These are phyloP conservation scores for Globodera rostochiensis DNA, from an alignment of 1,140 invertebrate species.

Conservation along the genomic window DNA sequence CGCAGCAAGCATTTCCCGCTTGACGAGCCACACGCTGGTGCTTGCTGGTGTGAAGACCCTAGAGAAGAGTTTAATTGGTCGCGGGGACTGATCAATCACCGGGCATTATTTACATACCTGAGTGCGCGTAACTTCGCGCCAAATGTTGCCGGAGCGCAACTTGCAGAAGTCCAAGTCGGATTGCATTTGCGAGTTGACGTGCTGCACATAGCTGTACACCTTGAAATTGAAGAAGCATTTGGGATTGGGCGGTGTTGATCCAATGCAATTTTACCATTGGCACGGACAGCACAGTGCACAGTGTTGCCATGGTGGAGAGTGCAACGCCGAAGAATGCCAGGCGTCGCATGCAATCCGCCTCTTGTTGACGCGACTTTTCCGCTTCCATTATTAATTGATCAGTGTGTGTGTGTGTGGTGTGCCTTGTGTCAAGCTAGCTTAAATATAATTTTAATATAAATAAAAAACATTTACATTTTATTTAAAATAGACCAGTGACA, in stretches of 20 bases:
- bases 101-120: conserved; percentile 34
- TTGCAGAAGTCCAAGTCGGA: conserved; percentile 49
- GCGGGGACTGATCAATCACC: no score
- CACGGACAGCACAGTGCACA: conserved; percentile 61
- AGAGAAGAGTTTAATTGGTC: neutral
- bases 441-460: no score
- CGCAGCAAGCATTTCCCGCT: conserved; percentile 1
- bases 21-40: conserved; percentile 1
- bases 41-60: neutral
- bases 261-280: conserved; percentile 46
- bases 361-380: conserved; percentile 19
- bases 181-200: conserved; percentile 47
- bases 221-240: neutral
- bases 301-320: conserved; percentile 53
- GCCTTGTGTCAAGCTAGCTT: no score
- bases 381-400: neutral
- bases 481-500: no score
- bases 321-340: conserved; percentile 51
- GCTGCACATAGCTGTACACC: conserved; percentile 61
- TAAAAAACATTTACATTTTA: no score
- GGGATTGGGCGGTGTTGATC: neutral
- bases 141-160: conserved; percentile 46
- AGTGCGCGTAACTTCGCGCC: conserved; percentile 50
- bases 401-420: no score
- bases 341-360: conserved; percentile 39